phyloP scores from a whole-genome alignment of 2,888 invertebrate genomes.

The Tethea ocularis region DNA sequence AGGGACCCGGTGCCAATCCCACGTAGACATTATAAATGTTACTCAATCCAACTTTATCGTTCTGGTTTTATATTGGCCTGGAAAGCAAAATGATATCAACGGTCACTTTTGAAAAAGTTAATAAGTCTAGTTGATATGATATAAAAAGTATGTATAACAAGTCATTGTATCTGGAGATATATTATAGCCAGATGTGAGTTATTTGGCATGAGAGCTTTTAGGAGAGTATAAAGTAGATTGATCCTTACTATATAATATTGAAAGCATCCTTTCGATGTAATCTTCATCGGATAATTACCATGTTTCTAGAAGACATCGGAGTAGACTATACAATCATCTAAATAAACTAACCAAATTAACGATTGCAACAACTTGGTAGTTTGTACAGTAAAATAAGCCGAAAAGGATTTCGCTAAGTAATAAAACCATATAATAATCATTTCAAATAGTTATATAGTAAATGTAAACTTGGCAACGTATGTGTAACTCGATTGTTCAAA shows the following conservation, averaged over 20 bases:
- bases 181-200: not conserved
- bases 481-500: slow-evolving; percentile 15
- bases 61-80: not conserved
- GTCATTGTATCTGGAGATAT: not conserved
- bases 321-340: not conserved
- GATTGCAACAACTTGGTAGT: not conserved
- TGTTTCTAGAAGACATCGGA: not conserved
- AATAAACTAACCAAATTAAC: slow-evolving; percentile 2
- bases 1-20: not conserved
- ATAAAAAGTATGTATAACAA: not conserved
- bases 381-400: slow-evolving; percentile 5
- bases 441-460: slow-evolving; percentile 42
- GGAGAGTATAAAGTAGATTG: not conserved
- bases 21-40: slow-evolving; percentile 2
- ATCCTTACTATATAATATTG: not conserved
- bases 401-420: not conserved
- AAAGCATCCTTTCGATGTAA: not conserved
- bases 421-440: slow-evolving; percentile 21
- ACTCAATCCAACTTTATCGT: slow-evolving; percentile 6
- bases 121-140: no score
- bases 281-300: not conserved
- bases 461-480: slow-evolving; percentile 51
- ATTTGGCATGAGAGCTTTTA: not conserved
- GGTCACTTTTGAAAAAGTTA: not conserved
- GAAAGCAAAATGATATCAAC: not conserved